These are phyloP conservation scores for Synaphobranchus kaupii DNA, from an alignment of 2,797 vertebrate species.

Conservation along the genomic window DNA sequence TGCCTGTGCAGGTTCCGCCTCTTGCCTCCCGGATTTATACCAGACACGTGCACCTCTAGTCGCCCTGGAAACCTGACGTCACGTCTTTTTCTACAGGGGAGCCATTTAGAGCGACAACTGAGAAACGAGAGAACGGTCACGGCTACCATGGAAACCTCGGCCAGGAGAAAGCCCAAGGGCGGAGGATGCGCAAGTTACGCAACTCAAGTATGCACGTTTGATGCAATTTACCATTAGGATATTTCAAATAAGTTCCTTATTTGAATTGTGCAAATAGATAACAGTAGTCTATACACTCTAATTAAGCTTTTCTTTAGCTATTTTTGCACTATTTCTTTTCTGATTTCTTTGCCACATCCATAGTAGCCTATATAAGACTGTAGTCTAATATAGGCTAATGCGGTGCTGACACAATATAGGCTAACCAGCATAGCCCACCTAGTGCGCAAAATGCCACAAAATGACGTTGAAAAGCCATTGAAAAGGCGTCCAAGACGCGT, in stretches of 20 bases:
- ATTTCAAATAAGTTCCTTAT: not conserved
- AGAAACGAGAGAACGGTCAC: constrained; percentile 40
- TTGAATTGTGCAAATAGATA: not conserved
- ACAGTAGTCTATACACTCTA: not conserved
- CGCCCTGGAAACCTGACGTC: constrained; percentile 57
- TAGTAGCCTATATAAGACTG: not conserved
- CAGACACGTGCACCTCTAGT: constrained; percentile 47
- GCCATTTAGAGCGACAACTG: not conserved
- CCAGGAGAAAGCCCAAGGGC: constrained; percentile 8
- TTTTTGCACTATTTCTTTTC: not conserved
- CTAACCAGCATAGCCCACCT: too few species aligned
- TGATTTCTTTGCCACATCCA: not conserved
- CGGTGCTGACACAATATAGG: not conserved
- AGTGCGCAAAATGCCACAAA: too few species aligned
- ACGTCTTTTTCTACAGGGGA: constrained; percentile 24
- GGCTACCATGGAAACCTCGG: constrained; percentile 42
- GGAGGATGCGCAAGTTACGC: constrained; percentile 14
- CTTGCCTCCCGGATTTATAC: constrained; percentile 51
- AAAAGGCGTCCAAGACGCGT: too few species aligned
- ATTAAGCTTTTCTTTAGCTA: not conserved
- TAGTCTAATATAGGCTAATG: not conserved
- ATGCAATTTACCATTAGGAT: not conserved
- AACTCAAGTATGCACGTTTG: not conserved
- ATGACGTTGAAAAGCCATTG: too few species aligned
- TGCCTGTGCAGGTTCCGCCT: constrained; percentile 37